phyloP scores from a whole-genome alignment of 1,140 invertebrate species.

The Pararge aegeria region DNA sequence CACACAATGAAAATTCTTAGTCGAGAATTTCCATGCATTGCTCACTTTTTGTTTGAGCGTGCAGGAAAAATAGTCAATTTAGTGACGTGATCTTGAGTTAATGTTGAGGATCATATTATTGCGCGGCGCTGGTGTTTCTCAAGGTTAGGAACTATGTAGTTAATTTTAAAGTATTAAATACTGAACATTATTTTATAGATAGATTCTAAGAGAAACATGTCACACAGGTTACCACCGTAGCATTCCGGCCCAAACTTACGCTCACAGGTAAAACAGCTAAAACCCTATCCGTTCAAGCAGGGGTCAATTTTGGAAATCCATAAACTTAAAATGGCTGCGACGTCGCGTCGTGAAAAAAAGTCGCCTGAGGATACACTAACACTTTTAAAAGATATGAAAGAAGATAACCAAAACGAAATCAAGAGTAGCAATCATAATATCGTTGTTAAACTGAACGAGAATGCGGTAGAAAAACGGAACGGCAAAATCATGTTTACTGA shows the following conservation, averaged over 20 bases:
- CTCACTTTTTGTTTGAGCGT: slow-evolving; percentile 27
- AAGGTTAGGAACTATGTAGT: background rate
- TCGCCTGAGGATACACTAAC: background rate
- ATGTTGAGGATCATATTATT: background rate
- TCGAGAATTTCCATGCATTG: slow-evolving; percentile 41
- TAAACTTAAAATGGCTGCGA: too few species aligned
- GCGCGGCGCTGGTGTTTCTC: background rate
- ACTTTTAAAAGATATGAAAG: background rate
- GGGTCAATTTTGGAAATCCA: too few species aligned
- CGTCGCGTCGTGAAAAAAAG: too few species aligned
- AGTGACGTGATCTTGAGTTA: background rate
- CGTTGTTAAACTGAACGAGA: background rate
- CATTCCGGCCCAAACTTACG: too few species aligned
- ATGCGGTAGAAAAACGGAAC: slow-evolving; percentile 5
- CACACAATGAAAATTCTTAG: slow-evolving; percentile 54
- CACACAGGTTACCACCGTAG: too few species aligned
- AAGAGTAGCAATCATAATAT: background rate
- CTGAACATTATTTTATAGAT: too few species aligned
- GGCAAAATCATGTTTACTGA: slow-evolving; percentile 26
- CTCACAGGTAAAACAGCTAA: too few species aligned
- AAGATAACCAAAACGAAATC: slow-evolving; percentile 1
- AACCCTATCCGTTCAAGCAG: too few species aligned
- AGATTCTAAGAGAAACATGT: too few species aligned
- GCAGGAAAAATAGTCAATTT: slow-evolving; percentile 25
- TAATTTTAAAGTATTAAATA: too few species aligned